Percentiles rank a stretch among this genome's conserved stretches.
Conservation (phyloP, 2,797 vertebrate genomes). For the Takifugu ocellatus region DNA sequence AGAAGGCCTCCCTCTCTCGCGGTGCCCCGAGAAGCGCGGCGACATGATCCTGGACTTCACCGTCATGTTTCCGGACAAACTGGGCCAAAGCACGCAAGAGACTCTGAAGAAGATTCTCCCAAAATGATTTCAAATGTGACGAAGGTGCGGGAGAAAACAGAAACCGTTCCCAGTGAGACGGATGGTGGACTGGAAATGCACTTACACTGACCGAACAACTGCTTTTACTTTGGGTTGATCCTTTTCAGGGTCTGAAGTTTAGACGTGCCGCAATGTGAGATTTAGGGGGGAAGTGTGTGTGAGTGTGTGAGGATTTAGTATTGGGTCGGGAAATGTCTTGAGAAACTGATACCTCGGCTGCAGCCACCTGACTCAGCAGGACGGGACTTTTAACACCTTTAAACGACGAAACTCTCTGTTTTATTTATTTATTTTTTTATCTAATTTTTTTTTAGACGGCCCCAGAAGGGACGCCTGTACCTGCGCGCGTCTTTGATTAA, state of each 20-base stretch:
- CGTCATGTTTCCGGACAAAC: conserved; percentile 85
- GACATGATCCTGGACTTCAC: conserved; percentile 90
- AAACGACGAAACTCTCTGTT: too few relatives aligned
- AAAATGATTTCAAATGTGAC: conserved; percentile 53
- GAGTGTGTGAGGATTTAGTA: background rate
- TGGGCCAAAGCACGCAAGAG: conserved; percentile 76
- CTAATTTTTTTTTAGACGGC: too few relatives aligned
- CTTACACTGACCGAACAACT: conserved; percentile 13
- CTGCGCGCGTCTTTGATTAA: too few relatives aligned
- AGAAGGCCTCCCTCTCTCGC: conserved; percentile 88
- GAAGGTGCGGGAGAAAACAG: background rate
- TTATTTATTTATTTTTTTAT: too few relatives aligned
- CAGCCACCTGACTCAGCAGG: too few relatives aligned
- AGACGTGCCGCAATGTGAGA: conserved; percentile 9
- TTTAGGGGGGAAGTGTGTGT: background rate
- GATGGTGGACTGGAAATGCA: conserved; percentile 17
- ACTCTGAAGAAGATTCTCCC: conserved; percentile 85
- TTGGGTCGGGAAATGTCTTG: too few relatives aligned
- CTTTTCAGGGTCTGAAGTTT: conserved; percentile 7
- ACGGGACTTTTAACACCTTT: too few relatives aligned
- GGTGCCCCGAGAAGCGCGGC: conserved; percentile 84
- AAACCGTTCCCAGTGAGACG: background rate
- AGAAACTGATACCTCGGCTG: too few relatives aligned
- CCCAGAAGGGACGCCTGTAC: too few relatives aligned
- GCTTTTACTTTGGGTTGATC: background rate